These are phyloP conservation scores for Anser brachyrhynchus DNA, from an alignment of 2,113 vertebrate species.

Conservation along the genomic window DNA sequence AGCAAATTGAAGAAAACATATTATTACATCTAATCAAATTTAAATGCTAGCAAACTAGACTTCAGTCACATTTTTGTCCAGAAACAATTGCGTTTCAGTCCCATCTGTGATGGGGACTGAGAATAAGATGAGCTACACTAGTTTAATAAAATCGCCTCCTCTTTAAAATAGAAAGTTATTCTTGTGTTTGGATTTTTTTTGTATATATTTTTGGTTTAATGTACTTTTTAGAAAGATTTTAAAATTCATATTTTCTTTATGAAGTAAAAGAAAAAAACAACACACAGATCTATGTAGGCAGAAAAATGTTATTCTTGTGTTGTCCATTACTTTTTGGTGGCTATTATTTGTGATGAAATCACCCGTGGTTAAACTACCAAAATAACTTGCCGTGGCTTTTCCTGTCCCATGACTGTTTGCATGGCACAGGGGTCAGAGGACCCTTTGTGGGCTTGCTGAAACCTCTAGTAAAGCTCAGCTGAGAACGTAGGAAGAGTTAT, in stretches of 20 bases:
- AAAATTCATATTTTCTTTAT: neutral
- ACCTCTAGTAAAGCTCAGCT: neutral
- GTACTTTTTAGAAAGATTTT: neutral
- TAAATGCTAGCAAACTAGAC: constrained; percentile 42
- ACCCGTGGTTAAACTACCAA: neutral
- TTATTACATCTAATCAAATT: constrained; percentile 57
- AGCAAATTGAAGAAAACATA: constrained; percentile 48
- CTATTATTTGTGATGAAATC: neutral
- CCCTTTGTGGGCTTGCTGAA: neutral
- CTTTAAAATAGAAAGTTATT: neutral
- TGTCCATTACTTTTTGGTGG: neutral
- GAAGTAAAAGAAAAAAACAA: neutral
- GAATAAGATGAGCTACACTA: constrained; percentile 27
- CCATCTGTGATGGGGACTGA: constrained; percentile 23
- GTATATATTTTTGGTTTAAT: neutral
- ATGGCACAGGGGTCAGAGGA: neutral
- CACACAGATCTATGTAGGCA: neutral
- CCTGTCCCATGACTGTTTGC: neutral
- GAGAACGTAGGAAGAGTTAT: neutral
- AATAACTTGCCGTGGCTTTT: constrained; percentile 8
- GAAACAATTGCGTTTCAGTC: constrained; percentile 34
- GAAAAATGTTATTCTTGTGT: neutral
- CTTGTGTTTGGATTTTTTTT: neutral
- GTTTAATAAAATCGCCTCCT: neutral
- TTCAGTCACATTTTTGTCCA: constrained; percentile 41